Percentiles rank a stretch among this genome's conserved stretches.
Evolutionary conservation across 2,797 vertebrate species (phyloP).

Genomic region (Anguilla pacifica): DNA sequence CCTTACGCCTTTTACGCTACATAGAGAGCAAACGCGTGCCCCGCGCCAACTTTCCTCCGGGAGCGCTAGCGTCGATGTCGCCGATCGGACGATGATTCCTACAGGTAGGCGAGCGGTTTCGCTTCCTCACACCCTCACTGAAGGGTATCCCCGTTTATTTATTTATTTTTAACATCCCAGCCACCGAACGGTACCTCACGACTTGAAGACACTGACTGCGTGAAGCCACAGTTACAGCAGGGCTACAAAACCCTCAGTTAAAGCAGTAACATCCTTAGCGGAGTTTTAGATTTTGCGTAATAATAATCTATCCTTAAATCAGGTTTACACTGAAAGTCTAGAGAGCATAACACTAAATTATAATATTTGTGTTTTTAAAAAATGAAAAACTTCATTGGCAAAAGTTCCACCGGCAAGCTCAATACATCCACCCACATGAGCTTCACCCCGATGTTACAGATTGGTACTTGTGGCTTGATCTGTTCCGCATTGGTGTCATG

Average conservation of each 20-base stretch:
- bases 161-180: no score
- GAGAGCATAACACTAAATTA: neutral
- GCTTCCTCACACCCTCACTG: no score
- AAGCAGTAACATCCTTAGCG: neutral
- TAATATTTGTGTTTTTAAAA: neutral
- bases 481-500: constrained; percentile 46
- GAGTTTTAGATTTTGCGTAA: neutral
- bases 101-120: no score
- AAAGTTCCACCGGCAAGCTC: neutral
- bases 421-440: neutral
- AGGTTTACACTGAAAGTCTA: neutral
- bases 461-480: constrained; percentile 57
- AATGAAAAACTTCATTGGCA: neutral
- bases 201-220: no score
- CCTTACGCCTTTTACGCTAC: no score
- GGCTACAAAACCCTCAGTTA: neutral
- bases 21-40: no score
- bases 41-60: no score
- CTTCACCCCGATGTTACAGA: constrained; percentile 34
- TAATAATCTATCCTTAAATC: neutral
- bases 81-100: no score
- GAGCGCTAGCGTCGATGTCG: no score
- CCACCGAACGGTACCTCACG: no score
- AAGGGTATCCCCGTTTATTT: no score
- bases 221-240: neutral